A percentile compares a stretch with the other conserved stretches of the same genome.
Conservation (phyloP, 1,140 invertebrate genomes). For the Calosoma granatense region DNA sequence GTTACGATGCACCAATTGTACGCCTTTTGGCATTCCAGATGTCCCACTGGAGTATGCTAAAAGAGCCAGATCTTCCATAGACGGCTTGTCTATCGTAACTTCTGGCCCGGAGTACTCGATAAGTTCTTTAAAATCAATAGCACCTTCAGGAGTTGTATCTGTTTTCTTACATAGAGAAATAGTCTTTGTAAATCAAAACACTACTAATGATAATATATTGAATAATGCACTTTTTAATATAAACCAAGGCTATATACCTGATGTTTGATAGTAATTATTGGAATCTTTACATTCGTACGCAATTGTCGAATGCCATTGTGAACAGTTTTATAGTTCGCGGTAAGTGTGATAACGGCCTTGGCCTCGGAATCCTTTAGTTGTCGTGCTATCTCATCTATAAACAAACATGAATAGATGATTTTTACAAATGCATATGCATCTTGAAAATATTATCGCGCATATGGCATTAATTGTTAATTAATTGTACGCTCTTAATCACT, state of each 20-base stretch:
- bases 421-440: too few species aligned
- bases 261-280: conserved; percentile 17
- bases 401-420: conserved; percentile 5
- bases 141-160: conserved; percentile 30
- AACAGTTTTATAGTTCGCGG: conserved; percentile 37
- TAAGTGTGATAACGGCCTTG: conserved; percentile 53
- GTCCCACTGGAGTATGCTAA: conserved; percentile 66
- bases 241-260: conserved; percentile 10
- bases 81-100: not conserved
- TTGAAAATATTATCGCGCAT: not conserved
- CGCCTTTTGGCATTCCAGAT: conserved; percentile 75
- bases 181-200: too few species aligned
- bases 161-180: not conserved
- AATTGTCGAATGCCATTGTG: conserved; percentile 32
- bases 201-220: too few species aligned
- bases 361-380: conserved; percentile 52
- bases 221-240: not conserved
- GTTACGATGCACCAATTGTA: conserved; percentile 60
- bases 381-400: conserved; percentile 59
- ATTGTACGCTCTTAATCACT: not conserved
- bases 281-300: conserved; percentile 8
- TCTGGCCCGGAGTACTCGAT: conserved; percentile 33
- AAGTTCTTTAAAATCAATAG: conserved; percentile 43
- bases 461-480: not conserved
- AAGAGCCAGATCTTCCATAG: conserved; percentile 37